These are phyloP conservation scores for Pseudorasbora parva DNA, from an alignment of 2,113 vertebrate genomes.

Conservation along the genomic window DNA sequence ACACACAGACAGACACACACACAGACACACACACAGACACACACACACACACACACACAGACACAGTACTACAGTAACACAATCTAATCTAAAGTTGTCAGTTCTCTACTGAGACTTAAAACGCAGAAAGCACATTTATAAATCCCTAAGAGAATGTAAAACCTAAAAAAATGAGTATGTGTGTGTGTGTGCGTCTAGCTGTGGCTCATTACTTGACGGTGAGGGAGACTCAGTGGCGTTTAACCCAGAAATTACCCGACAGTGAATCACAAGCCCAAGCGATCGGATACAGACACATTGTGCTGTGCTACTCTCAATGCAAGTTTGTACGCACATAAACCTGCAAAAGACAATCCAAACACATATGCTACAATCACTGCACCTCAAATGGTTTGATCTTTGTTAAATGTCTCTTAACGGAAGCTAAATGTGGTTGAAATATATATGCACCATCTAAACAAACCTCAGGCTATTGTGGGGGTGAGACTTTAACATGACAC, in stretches of 20 bases:
- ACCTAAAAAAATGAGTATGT: background rate
- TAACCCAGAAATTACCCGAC: background rate
- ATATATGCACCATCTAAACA: conserved; percentile 5
- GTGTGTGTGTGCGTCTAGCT: background rate
- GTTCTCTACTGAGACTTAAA: conserved; percentile 7
- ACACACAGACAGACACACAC: no score
- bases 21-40: conserved; percentile 8
- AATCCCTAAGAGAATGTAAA: conserved; percentile 17
- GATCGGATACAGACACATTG: background rate
- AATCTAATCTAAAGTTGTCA: conserved; percentile 23
- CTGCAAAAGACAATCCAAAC: background rate
- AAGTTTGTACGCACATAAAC: background rate
- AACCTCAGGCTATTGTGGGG: background rate
- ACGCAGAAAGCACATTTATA: background rate
- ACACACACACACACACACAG: conserved; percentile 24
- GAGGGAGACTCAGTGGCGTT: background rate
- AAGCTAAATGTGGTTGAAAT: background rate
- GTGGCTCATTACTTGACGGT: background rate
- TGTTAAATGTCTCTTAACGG: background rate
- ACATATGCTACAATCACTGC: background rate
- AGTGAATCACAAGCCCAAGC: background rate
- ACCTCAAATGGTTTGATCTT: background rate
- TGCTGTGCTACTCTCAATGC: background rate
- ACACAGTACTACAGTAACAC: conserved; percentile 9
- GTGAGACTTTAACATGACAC: conserved; percentile 16